Conservation (phyloP, 2,797 vertebrate genomes). For the Iguana delicatissima region DNA sequence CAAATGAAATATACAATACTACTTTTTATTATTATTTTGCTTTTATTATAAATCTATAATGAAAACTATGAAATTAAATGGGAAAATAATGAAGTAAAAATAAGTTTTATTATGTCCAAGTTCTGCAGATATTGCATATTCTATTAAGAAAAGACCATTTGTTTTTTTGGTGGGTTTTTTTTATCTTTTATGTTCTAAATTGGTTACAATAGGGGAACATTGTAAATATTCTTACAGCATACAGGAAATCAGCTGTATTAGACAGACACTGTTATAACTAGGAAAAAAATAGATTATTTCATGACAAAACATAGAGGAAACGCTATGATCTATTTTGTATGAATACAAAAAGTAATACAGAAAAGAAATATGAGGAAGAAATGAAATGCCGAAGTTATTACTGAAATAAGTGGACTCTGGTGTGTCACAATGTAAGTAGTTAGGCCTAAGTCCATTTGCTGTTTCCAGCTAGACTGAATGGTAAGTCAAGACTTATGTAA, state of each 20-base stretch:
- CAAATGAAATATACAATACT: not conserved
- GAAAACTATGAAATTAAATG: not conserved
- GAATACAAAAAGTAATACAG: not conserved
- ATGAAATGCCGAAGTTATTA: not conserved
- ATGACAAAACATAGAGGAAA: constrained; percentile 23
- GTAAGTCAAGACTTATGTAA: too few relatives aligned
- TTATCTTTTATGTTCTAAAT: constrained; percentile 30
- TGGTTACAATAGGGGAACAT: constrained; percentile 6
- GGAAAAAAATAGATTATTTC: not conserved
- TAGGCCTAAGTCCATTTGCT: not conserved
- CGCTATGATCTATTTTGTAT: not conserved
- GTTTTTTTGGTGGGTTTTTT: not conserved
- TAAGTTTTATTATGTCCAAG: not conserved
- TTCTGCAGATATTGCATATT: constrained; percentile 17
- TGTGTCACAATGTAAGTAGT: not conserved
- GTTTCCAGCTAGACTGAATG: too few relatives aligned
- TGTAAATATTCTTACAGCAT: constrained; percentile 1
- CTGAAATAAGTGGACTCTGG: not conserved
- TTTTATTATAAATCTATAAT: constrained; percentile 31
- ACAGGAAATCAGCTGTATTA: constrained; percentile 3
- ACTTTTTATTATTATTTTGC: constrained; percentile 33
- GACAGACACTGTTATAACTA: not conserved
- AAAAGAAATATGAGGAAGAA: not conserved
- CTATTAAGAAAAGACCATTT: constrained; percentile 11
- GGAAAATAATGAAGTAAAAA: constrained; percentile 14